These are phyloP conservation scores for Orthonyx spaldingii DNA, from an alignment of 2,113 vertebrate genomes.

Conservation along the genomic window DNA sequence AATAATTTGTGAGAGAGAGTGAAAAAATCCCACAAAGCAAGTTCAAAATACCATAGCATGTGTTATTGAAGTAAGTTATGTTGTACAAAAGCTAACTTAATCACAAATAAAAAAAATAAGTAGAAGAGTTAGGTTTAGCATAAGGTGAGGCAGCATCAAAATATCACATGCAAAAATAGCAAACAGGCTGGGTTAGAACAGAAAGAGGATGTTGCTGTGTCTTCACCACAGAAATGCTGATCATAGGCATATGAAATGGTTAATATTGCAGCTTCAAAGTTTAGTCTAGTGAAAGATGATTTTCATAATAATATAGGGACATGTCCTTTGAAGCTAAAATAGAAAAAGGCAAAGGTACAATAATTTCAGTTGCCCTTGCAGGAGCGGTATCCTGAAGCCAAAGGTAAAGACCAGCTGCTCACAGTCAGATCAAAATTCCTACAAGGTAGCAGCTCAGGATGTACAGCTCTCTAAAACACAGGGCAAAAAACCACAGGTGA, in stretches of 20 bases:
- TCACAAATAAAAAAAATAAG: background rate
- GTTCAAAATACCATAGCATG: background rate
- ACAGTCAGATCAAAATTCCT: background rate
- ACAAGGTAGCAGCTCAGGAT: background rate
- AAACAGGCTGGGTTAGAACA: background rate
- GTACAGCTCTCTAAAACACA: background rate
- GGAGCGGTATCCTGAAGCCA: background rate
- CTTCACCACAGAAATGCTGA: background rate
- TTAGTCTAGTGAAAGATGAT: background rate
- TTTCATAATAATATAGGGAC: background rate
- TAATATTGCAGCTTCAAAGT: background rate
- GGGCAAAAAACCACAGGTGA: background rate
- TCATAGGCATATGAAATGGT: background rate
- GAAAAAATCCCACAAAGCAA: background rate
- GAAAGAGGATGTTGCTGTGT: background rate
- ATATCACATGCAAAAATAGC: background rate
- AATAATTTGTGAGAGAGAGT: background rate
- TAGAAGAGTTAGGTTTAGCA: background rate
- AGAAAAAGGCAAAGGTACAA: background rate
- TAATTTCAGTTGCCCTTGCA: background rate
- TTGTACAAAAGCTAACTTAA: background rate
- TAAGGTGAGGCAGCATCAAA: background rate
- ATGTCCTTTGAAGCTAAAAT: background rate
- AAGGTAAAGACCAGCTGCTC: background rate
- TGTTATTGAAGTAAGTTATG: background rate